Evolutionary conservation across 2,797 vertebrate species (phyloP).

Genomic region (Pangasius mekongensis): DNA sequence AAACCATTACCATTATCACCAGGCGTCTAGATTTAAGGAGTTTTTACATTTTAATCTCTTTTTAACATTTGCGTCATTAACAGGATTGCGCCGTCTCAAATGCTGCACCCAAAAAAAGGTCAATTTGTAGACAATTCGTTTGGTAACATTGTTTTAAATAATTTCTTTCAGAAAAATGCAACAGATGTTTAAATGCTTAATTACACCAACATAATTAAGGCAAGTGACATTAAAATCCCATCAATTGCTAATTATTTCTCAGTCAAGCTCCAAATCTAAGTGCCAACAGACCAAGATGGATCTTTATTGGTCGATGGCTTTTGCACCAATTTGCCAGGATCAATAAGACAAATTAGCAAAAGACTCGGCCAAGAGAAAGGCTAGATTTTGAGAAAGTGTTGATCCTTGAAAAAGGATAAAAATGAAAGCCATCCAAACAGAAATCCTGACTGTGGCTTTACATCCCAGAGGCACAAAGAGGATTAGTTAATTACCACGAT

Average conservation of each 20-base stretch:
- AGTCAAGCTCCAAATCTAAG: background rate
- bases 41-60: background rate
- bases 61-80: background rate
- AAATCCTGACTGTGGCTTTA: slow-evolving; percentile 28
- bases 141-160: background rate
- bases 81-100: background rate
- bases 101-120: background rate
- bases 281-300: slow-evolving; percentile 39
- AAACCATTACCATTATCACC: background rate
- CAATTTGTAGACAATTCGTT: background rate
- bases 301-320: background rate
- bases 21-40: background rate
- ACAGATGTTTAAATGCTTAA: background rate
- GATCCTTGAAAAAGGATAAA: background rate
- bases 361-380: background rate
- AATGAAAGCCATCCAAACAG: background rate
- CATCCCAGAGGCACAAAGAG: slow-evolving; percentile 19
- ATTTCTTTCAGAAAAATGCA: background rate
- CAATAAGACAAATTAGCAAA: background rate
- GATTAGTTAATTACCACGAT: slow-evolving; percentile 41
- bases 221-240: background rate
- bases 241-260: background rate
- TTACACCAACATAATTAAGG: slow-evolving; percentile 2
- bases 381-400: background rate
- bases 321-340: slow-evolving; percentile 4